Percentiles rank a stretch among this genome's conserved stretches.
Evolutionary conservation across 2,113 vertebrate species (phyloP).

Genomic region (Epinephelus cyanopodus): DNA sequence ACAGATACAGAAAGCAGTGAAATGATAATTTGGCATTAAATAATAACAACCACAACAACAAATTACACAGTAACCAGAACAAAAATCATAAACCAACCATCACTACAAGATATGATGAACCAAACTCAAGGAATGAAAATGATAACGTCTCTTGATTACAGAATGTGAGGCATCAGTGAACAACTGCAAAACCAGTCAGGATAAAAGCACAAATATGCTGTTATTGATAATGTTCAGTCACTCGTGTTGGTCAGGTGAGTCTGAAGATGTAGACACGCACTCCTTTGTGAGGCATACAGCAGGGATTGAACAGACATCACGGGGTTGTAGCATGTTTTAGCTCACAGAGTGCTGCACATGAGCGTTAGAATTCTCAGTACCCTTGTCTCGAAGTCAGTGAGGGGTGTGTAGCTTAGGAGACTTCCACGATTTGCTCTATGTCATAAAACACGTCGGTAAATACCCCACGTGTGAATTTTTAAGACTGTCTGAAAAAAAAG

Average conservation of each 20-base stretch:
- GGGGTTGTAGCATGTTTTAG: background rate
- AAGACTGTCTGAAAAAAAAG: too few species aligned
- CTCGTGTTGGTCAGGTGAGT: constrained; percentile 40
- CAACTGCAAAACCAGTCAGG: constrained; percentile 16
- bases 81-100: constrained; percentile 9
- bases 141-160: background rate
- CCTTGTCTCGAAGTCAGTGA: too few species aligned
- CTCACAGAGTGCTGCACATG: background rate
- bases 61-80: constrained; percentile 10
- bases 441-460: too few species aligned
- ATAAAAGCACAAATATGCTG: constrained; percentile 1
- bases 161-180: constrained; percentile 22
- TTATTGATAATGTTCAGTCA: constrained; percentile 53
- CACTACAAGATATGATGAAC: background rate
- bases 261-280: constrained; percentile 20
- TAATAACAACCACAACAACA: constrained; percentile 14
- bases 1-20: background rate
- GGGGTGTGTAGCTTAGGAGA: too few species aligned
- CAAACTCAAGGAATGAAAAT: constrained; percentile 9
- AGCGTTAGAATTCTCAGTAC: too few species aligned
- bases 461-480: too few species aligned
- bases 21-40: constrained; percentile 6
- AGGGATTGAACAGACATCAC: background rate
- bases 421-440: too few species aligned
- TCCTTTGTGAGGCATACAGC: background rate